phyloP scores from a whole-genome alignment of 1,140 invertebrate genomes.

The Drosophila melanica region DNA sequence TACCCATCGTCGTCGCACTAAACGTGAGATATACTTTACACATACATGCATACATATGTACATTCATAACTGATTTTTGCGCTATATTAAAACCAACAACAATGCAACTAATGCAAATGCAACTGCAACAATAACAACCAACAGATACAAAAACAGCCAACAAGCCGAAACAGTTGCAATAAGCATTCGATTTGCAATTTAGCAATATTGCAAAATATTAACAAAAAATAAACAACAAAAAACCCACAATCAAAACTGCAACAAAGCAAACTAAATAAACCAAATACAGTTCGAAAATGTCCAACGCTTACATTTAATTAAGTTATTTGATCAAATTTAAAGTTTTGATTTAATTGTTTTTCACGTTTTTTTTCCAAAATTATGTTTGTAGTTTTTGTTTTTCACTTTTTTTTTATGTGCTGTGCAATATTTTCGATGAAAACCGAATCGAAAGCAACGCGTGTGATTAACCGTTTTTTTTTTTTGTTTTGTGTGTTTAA shows the following conservation, averaged over 20 bases:
- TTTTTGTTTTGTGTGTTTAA: constrained; percentile 19
- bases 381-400: constrained; percentile 20
- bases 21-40: constrained; percentile 45
- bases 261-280: constrained; percentile 2
- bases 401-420: constrained; percentile 32
- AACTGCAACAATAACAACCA: constrained; percentile 19
- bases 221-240: neutral
- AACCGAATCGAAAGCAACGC: constrained; percentile 33
- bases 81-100: constrained; percentile 17
- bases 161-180: constrained; percentile 31
- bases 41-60: constrained; percentile 9
- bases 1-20: constrained; percentile 28
- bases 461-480: constrained; percentile 57
- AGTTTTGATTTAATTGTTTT: constrained; percentile 3
- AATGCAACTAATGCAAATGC: constrained; percentile 23
- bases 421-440: constrained; percentile 41
- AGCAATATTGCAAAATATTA: constrained; percentile 1
- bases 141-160: constrained; percentile 12
- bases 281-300: neutral
- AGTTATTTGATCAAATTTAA: constrained; percentile 7
- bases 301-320: neutral
- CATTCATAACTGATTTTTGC: constrained; percentile 8
- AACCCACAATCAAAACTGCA: neutral
- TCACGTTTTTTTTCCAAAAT: neutral
- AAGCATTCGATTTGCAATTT: constrained; percentile 26